Evolutionary conservation across 2,797 vertebrate genomes (phyloP).

Genomic region (Manis crassicaudata): DNA sequence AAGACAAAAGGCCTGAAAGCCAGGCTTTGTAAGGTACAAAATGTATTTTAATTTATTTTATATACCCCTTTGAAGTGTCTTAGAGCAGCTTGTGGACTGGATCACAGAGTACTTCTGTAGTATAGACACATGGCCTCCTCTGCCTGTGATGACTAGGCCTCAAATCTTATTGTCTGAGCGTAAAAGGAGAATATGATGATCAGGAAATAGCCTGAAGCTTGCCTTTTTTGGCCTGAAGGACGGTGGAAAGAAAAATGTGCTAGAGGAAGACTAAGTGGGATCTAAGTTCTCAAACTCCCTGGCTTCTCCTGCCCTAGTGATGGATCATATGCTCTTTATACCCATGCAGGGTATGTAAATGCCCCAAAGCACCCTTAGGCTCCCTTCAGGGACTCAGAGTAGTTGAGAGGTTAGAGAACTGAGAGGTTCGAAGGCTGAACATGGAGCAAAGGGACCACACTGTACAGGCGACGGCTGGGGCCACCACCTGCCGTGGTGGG

Average conservation of each 20-base stretch:
- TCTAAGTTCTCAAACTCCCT: neutral
- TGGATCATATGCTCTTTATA: neutral
- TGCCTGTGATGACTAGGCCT: neutral
- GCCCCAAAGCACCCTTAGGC: no score
- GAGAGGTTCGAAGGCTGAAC: neutral
- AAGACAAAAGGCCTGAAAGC: neutral
- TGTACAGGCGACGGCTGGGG: neutral
- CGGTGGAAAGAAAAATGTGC: neutral
- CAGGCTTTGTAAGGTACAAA: neutral
- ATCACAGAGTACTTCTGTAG: neutral
- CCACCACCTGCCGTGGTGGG: neutral
- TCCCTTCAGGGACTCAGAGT: neutral
- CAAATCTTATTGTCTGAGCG: neutral
- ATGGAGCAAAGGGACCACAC: neutral
- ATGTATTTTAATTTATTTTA: constrained; percentile 41
- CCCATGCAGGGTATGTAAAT: neutral
- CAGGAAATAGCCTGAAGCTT: neutral
- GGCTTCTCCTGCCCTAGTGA: neutral
- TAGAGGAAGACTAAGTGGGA: neutral
- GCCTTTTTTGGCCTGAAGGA: neutral
- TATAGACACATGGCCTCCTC: neutral
- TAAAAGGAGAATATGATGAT: neutral
- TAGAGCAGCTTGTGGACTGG: neutral
- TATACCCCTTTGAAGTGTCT: neutral
- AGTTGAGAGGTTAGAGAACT: neutral